phyloP scores from a whole-genome alignment of 1,140 invertebrate species.

The Drosophila setifemur region DNA sequence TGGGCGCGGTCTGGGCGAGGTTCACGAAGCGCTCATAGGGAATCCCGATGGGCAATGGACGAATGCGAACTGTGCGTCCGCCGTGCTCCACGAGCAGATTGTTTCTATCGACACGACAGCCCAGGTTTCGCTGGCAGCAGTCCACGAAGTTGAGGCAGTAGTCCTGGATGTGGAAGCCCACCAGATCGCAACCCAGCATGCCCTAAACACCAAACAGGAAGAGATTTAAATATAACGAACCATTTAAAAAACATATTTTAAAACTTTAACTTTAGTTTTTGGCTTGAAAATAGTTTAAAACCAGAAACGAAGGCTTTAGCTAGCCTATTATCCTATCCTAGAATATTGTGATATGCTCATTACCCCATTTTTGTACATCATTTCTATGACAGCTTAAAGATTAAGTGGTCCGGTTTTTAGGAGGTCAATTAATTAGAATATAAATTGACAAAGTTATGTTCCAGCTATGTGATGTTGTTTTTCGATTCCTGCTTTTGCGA shows the following conservation, averaged over 20 bases:
- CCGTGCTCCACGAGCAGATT: constrained; percentile 94
- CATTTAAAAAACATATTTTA: background rate
- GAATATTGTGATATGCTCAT: too few species aligned
- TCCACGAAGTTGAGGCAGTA: constrained; percentile 96
- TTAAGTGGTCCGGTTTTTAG: too few species aligned
- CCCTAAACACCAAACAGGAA: constrained; percentile 82
- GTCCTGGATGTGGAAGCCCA: constrained; percentile 95
- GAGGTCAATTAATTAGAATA: too few species aligned
- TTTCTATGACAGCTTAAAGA: too few species aligned
- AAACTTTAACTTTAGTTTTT: constrained; percentile 6
- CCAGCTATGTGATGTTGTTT: too few species aligned
- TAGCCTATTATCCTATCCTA: too few species aligned
- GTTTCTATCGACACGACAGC: constrained; percentile 93
- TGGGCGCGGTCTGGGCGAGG: constrained; percentile 90
- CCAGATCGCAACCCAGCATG: constrained; percentile 94
- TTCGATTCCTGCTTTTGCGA: too few species aligned
- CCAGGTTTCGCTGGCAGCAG: constrained; percentile 93
- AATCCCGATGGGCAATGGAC: constrained; percentile 93
- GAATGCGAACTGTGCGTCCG: constrained; percentile 90
- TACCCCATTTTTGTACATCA: too few species aligned
- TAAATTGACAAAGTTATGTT: too few species aligned
- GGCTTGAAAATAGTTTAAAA: too few species aligned
- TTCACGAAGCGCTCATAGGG: constrained; percentile 93
- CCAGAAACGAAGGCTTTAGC: too few species aligned
- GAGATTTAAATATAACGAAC: background rate